Base-by-base conservation (phyloP, 2,113 vertebrate species). In the Ginglymostoma cirratum region DNA sequence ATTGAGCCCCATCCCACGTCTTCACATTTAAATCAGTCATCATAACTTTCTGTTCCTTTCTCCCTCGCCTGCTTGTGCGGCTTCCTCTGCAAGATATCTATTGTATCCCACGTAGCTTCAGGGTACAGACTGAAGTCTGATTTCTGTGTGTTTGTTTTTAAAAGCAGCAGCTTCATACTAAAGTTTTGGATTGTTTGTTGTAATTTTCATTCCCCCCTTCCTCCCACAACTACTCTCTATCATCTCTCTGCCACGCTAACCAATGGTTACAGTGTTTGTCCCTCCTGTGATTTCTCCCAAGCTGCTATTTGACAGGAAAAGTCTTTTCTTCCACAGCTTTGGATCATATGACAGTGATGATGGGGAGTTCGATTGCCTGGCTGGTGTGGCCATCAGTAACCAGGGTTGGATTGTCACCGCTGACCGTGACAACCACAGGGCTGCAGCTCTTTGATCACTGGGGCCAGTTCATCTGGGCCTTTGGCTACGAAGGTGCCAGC, bases 281-380 rank as follows among this genome's bases (percentile, higher is more conserved):
- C 30, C 76, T 42, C 55, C 38, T 85, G 34, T 96, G 34, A 85
- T 83, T 38, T 95, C 45, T 61, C 83, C 45, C 95, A 61, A 48
- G 55, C 76, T 85, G 95, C 38, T 96, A 72, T 96, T 96, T 65
- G 72, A 52, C 61, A 23, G 78, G n/a, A 23, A 52, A 38, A 42
- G 95, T 27, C 34, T 48, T 10, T 96, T 86, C 38, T 27, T 96
- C 6, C 45, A 78, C 30, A 72, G 70, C 0, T 85, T 96, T 21
- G 52, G 78, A 12, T 96, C 95, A 10, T 67, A 96, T 52, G 95
- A 48, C 19, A 85, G 55, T 17, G 65, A 48, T 48, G 95, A 86
- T 0, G 95, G 95, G 48, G 76, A 96, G 30, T 96, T 96, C 45
- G 95, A 96, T 76, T 96, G 95, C 72, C 48, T 96, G 76, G 76